A percentile compares a stretch with the other conserved stretches of the same genome.
These are phyloP conservation scores for Drosophila merina DNA, from an alignment of 2,888 invertebrate species.

Conservation along the genomic window DNA sequence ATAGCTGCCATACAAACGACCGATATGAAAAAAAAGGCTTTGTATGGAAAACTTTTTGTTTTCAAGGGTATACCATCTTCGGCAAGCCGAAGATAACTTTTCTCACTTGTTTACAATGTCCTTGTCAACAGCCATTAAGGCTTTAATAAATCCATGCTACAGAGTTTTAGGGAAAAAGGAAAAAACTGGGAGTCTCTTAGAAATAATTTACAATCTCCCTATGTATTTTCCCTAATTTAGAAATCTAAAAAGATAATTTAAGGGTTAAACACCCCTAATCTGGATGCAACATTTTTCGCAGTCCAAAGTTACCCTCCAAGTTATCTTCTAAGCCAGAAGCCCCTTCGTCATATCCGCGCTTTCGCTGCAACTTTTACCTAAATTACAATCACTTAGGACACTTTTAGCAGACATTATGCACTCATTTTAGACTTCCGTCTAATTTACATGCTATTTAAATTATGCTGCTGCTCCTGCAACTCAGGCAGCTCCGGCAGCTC, in stretches of 20 bases:
- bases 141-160: no score
- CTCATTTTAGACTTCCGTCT: constrained; percentile 79
- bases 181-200: background rate
- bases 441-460: constrained; percentile 80
- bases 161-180: no score
- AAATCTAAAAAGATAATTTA: background rate
- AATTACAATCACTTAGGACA: constrained; percentile 79
- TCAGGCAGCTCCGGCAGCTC: constrained; percentile 3
- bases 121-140: background rate
- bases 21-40: no score
- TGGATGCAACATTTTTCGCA: background rate
- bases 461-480: constrained; percentile 59
- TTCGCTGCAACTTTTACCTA: constrained; percentile 62
- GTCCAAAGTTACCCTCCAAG: constrained; percentile 18
- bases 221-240: background rate
- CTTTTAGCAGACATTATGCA: constrained; percentile 78
- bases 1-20: no score
- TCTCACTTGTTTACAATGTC: background rate
- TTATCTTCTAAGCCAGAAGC: constrained; percentile 16
- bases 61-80: no score
- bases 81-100: no score
- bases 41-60: no score
- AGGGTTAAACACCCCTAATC: background rate
- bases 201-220: background rate
- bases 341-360: constrained; percentile 3